Evolutionary conservation across 2,888 invertebrate species (phyloP), one percentile per base, ranked within the genome.

Genomic region (Mythimna vitellina): DNA sequence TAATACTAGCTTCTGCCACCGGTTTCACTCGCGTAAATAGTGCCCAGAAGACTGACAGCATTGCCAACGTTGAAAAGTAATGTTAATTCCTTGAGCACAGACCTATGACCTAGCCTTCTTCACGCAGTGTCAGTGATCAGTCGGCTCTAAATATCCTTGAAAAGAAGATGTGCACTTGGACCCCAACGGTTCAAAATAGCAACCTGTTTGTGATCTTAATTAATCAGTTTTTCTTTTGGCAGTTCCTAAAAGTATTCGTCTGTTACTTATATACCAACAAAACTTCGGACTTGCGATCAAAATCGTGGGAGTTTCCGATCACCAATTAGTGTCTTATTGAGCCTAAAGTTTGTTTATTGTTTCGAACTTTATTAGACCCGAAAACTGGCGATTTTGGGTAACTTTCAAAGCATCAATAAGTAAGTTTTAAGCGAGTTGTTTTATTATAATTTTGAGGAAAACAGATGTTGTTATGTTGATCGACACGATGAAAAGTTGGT

Each of bases 321-420:
- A 25, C 51, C 78, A 78, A 81, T 81, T 78, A 78, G 51, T 46
- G 46, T 58, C 51, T 62, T 67, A 81, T 73, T 61, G 53, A 20
- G 54, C 9, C 12, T 12, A 51, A 76, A 58, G 32, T 67, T 71
- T 66, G 3, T 1, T 62, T 53, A 35, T 66, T 78, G 60, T 61
- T 67, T 3, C 22, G 9, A 62, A 74, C 65, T 65, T 74, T n/a
- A 17, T 57, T 65, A 73, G 60, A 29, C 22, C 42, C 9, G 4
- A 57, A 20, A 32, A 57, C 8, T 29, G 57, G 20, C 32, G 32
- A 32, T 32, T 29, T 57, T 32, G 57, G 3, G 29, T 0, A 20
- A 57, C 29, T 29, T 57, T 57, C 17, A 57, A 57, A 57, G 9
- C 57, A 9, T 17, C 29, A 64, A 64, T 1, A 73, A 78, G 51